Evolutionary conservation across 2,888 invertebrate genomes (phyloP).

Genomic region (Opisthograptis luteolata): DNA sequence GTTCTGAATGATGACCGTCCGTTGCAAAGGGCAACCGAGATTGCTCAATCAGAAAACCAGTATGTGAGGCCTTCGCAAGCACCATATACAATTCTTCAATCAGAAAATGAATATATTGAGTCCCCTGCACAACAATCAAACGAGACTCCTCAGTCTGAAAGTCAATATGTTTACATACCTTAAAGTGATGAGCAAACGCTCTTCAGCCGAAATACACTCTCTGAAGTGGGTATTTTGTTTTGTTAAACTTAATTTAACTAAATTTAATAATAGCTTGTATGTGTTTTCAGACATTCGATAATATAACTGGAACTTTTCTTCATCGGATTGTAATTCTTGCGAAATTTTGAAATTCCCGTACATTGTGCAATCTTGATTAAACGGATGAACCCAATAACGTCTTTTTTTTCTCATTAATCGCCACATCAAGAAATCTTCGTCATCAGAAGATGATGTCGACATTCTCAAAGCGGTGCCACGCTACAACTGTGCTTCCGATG

Average conservation of each 20-base stretch:
- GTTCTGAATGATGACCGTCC: slow-evolving; percentile 14
- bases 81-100: slow-evolving; percentile 3
- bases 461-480: no score
- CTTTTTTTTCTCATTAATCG: no score
- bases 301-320: no score
- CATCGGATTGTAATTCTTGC: no score
- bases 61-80: slow-evolving; percentile 12
- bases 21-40: slow-evolving; percentile 13
- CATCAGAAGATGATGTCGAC: no score
- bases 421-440: no score
- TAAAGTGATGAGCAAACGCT: slow-evolving; percentile 4
- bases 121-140: slow-evolving; percentile 14
- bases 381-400: no score
- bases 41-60: slow-evolving; percentile 15
- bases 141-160: slow-evolving; percentile 17
- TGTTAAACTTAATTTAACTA: neutral
- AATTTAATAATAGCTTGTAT: slow-evolving; percentile 11
- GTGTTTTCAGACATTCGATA: no score
- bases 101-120: slow-evolving; percentile 19
- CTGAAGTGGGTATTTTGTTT: slow-evolving; percentile 5
- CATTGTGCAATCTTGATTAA: neutral
- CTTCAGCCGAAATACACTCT: slow-evolving; percentile 14
- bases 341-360: no score
- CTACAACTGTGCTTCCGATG: no score
- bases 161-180: slow-evolving; percentile 9